phyloP scores from a whole-genome alignment of 2,113 vertebrate species.

The Triplophysa tibetana region DNA sequence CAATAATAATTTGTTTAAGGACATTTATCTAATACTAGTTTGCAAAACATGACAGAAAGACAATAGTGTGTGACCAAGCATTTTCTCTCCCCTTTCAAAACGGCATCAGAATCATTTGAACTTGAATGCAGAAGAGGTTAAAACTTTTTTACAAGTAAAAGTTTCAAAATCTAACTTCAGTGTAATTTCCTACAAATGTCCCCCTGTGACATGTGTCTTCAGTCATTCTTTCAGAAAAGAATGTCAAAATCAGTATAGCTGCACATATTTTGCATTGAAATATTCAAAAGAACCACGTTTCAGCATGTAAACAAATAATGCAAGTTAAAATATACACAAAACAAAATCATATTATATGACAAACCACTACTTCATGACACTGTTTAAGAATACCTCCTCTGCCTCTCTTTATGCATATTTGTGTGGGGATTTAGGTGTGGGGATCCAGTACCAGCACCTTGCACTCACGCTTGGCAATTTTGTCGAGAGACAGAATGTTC shows the following conservation, averaged over 20 bases:
- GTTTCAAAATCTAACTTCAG: not conserved
- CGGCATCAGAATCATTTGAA: not conserved
- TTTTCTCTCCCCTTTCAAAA: conserved; percentile 13
- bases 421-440: conserved; percentile 61
- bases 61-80: not conserved
- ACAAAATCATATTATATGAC: not conserved
- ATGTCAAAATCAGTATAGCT: conserved; percentile 17
- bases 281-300: conserved; percentile 9
- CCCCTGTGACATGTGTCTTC: conserved; percentile 3
- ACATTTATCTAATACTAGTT: not conserved
- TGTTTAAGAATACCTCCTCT: not conserved
- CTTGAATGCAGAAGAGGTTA: conserved; percentile 2
- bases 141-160: not conserved
- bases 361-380: not conserved
- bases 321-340: conserved; percentile 1
- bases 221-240: conserved; percentile 25
- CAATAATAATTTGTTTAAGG: not conserved
- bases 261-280: conserved; percentile 21
- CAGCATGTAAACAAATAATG: conserved; percentile 42
- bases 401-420: not conserved
- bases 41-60: not conserved
- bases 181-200: not conserved
- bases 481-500: conserved; percentile 85
- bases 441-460: conserved; percentile 88
- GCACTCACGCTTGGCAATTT: conserved; percentile 94